These are phyloP conservation scores for Myzus persicae DNA, from an alignment of 1,140 invertebrate genomes.

Conservation along the genomic window DNA sequence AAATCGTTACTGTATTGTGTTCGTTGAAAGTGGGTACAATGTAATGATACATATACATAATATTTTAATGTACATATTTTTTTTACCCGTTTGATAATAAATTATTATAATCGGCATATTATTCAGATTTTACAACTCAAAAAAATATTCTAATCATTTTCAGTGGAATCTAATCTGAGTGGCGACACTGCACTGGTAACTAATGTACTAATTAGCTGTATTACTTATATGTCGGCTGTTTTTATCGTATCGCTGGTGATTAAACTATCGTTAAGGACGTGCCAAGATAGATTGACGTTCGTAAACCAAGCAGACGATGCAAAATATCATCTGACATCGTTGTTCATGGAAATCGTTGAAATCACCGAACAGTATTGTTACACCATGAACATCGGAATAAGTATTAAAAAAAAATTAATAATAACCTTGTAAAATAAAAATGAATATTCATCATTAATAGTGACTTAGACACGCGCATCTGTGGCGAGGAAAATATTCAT, in stretches of 20 bases:
- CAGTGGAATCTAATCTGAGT: slow-evolving; percentile 24
- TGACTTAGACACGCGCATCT: not conserved
- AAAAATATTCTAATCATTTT: not conserved
- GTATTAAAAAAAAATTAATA: not conserved
- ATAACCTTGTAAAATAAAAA: not conserved
- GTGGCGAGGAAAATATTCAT: not conserved
- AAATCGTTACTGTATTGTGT: not conserved
- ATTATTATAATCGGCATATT: not conserved
- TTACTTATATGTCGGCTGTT: not conserved
- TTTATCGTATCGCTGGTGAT: slow-evolving; percentile 7
- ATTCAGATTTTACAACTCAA: not conserved
- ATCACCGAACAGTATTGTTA: slow-evolving; percentile 53
- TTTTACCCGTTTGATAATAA: not conserved
- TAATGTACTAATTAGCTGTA: not conserved
- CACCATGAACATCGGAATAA: slow-evolving; percentile 1
- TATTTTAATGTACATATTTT: not conserved
- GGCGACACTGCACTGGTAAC: not conserved
- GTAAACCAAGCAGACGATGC: not conserved
- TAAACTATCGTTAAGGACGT: not conserved
- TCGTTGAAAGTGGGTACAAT: not conserved
- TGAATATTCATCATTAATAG: not conserved
- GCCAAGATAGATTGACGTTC: not conserved
- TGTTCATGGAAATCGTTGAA: slow-evolving; percentile 31
- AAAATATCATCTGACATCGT: not conserved
- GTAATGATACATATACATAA: not conserved